Percentiles rank a stretch among this genome's conserved stretches.
Conservation (phyloP, 2,797 vertebrate species). For the Cheirogaleus major region DNA sequence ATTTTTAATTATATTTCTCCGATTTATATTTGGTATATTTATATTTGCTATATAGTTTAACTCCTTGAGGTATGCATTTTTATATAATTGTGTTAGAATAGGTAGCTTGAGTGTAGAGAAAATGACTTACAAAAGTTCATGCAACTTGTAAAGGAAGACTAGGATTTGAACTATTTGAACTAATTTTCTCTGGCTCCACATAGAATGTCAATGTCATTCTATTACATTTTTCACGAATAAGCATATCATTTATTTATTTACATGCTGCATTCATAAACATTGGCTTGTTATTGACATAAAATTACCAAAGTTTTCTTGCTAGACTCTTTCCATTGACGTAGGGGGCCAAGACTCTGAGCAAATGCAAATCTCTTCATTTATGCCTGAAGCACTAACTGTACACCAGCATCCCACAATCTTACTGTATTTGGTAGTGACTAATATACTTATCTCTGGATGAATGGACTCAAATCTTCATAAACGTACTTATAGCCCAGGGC, state of each 20-base stretch:
- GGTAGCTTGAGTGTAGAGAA: background rate
- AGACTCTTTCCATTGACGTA: background rate
- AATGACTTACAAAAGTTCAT: background rate
- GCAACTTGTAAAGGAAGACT: background rate
- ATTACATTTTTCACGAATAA: background rate
- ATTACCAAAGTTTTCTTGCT: background rate
- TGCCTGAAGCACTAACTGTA: background rate
- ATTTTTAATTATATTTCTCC: constrained; percentile 3
- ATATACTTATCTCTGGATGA: background rate
- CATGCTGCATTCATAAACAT: background rate
- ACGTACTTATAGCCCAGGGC: background rate
- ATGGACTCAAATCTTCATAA: background rate
- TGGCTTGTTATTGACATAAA: background rate
- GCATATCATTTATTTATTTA: background rate
- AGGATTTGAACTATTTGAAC: background rate
- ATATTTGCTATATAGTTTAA: background rate
- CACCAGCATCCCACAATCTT: background rate
- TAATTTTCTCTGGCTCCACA: background rate
- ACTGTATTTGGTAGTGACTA: background rate
- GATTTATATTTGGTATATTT: background rate
- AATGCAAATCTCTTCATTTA: background rate
- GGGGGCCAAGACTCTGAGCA: background rate
- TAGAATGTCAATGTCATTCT: background rate
- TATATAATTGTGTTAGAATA: background rate
- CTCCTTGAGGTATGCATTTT: background rate